A percentile compares a stretch with the other conserved stretches of the same genome.
Evolutionary conservation across 2,797 vertebrate species (phyloP).

Genomic region (Enteromius radiatus): DNA sequence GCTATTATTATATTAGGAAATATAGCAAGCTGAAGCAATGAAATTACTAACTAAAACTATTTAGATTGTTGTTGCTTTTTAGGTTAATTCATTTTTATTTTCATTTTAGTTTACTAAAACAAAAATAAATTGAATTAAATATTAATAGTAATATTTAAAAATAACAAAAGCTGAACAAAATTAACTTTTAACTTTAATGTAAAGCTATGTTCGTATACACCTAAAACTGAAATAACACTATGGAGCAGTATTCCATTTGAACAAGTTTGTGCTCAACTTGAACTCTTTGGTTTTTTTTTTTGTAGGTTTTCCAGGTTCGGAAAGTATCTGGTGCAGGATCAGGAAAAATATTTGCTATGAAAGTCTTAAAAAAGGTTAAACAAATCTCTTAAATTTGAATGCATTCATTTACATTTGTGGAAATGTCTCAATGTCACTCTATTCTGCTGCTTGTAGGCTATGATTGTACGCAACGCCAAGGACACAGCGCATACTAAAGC

Average conservation of each 20-base stretch:
- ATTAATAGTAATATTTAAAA: not conserved
- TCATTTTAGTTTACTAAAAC: no score
- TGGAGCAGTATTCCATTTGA: not conserved
- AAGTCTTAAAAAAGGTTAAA: conserved; percentile 98
- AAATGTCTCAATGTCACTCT: not conserved
- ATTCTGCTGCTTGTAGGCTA: conserved; percentile 80
- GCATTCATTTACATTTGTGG: not conserved
- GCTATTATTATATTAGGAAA: no score
- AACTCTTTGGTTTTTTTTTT: conserved; percentile 32
- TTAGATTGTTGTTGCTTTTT: not conserved
- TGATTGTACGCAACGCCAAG: conserved; percentile 99
- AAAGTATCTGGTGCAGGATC: conserved; percentile 93
- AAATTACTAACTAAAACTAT: not conserved
- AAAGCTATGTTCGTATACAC: no score
- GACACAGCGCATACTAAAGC: conserved; percentile 99
- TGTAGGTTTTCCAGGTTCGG: conserved; percentile 95
- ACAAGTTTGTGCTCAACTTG: not conserved
- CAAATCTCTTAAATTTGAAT: conserved; percentile 4
- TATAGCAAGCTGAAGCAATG: not conserved
- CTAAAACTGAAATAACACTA: not conserved
- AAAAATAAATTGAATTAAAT: not conserved
- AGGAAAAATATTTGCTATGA: conserved; percentile 99
- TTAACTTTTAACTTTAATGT: not conserved
- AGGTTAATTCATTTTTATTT: not conserved
- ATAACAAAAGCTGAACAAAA: not conserved